Evolutionary conservation across 2,797 vertebrate species (phyloP), one percentile per base, ranked within the genome.

Genomic region (Chrysolophus pictus): DNA sequence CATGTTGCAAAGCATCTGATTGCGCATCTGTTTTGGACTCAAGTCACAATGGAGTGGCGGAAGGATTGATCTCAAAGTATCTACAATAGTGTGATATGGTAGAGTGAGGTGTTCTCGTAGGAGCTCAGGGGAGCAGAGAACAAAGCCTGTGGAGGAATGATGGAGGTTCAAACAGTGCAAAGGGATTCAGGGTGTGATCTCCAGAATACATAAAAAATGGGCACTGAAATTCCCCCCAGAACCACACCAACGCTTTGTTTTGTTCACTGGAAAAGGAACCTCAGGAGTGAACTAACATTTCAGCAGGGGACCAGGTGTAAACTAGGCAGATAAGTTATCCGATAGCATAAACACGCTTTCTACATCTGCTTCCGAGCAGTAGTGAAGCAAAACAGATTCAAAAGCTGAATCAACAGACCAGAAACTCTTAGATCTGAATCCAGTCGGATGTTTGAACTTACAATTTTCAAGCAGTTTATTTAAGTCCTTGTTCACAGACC

Each of bases 231-330:
- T 42, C 26, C 51, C 4, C 15, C 39, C 29, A 71, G 72, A 80
- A 85, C 18, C 14, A 91, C 87, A 78, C 35, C 21, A 55, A 4
- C 4, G 1, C 55, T 90, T 92, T 83, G 21, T 84, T 94, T 84
- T 84, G 19, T 35, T 55, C 63, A 31, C 35, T 0, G 1, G 82
- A 91, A 95, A 78, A 92, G 76, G 80, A 92, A 92, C 59, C 39
- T 81, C 4, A 5, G 39, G 59, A 94, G 77, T 81, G 70, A 84
- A 81, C 73, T 92, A 90, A 95, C 71, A 81, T 86, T 88, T 92
- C 91, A 85, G 51, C 87, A 90, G 63, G 35, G 53, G 16, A 88
- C 79, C 92, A 94, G 96, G 94, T 96, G 80, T 81, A 92, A 95
- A 92, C 42, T 59, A 84, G 76, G 55, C 85, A 87, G 67, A 90